Evolutionary conservation across 1,140 invertebrate species (phyloP), one percentile per base, ranked within the genome.

Genomic region (Drosophila bipectinata): DNA sequence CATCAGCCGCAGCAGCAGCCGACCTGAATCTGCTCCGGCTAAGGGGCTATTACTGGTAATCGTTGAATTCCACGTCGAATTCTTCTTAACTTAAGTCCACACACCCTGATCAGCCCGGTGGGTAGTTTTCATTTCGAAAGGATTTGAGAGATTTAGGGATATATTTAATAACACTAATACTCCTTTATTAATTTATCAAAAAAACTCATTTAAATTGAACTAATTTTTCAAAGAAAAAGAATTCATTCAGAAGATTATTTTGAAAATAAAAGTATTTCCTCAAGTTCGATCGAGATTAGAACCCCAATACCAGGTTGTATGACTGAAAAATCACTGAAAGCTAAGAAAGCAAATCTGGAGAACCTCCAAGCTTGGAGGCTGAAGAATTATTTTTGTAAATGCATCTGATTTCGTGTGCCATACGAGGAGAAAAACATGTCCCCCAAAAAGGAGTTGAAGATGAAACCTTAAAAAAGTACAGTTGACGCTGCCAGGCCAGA

Each of bases 341-440:
- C 30, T 39, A 72, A 64, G 47, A 34, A 26, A 47, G 32, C 1
- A 39, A 59, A 52, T 18, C 24, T 34, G 34, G 10, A 37, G 60
- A 32, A 6, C 26, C 26, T 28, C 26, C 26, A 53, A 9, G 45
- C 37, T 30, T 34, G 44, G 47, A 32, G 30, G 49, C 39, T 39
- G 32, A 60, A 44, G 41, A 44, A 9, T 79, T 87, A 88, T 87
- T 87, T 82, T 88, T 88, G 78, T 87, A 87, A 59, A 72, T 54
- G 83, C 82, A 66, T 87, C 78, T 85, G 77, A 85, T 78, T 81
- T 75, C 64, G 82, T 88, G 82, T 87, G 82, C 82, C 82, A 87
- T 87, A 87, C 52, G 48, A 77, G 44, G 30, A 52, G 26, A 56
- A 18, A 30, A 58, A 18, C 21, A 12, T 51, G 15, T 37, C 30